Conservation (phyloP, 1,140 invertebrate species). For the Diprion similis region DNA sequence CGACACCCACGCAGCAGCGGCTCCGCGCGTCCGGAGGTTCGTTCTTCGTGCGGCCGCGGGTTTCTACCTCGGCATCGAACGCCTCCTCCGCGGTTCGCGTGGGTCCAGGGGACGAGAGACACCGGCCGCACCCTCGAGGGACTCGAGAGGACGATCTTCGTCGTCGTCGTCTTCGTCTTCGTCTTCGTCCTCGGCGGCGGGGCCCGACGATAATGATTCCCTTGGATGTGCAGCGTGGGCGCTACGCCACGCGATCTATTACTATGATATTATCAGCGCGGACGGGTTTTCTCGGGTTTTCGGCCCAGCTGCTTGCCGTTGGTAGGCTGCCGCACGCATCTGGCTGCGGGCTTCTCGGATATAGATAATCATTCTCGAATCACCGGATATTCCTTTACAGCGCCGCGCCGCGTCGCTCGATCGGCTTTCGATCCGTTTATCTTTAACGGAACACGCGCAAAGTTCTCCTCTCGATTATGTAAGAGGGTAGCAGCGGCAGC, state of each 20-base stretch:
- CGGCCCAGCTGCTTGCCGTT: too few species aligned
- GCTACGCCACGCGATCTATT: neutral
- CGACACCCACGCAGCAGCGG: constrained; percentile 49
- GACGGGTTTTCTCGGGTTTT: neutral
- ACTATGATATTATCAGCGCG: neutral
- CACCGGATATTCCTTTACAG: neutral
- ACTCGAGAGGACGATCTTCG: neutral
- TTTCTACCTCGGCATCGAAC: neutral
- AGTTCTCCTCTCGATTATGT: neutral
- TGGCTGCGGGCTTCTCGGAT: too few species aligned
- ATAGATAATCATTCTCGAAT: neutral
- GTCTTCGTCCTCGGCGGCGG: too few species aligned
- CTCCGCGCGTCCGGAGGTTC: neutral
- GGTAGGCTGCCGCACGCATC: too few species aligned
- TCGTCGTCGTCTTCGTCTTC: neutral
- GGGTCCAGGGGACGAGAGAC: neutral
- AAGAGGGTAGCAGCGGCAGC: neutral
- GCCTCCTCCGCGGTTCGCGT: neutral
- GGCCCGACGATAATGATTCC: constrained; percentile 2
- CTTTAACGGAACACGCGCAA: neutral
- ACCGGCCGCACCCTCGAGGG: neutral
- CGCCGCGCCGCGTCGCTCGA: neutral
- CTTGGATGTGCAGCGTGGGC: neutral
- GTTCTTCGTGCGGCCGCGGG: neutral
- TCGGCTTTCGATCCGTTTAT: too few species aligned